Percentiles rank a stretch among this genome's conserved stretches.
Conservation (phyloP, 2,113 vertebrate genomes). For the Ivindomyrus marchei region DNA sequence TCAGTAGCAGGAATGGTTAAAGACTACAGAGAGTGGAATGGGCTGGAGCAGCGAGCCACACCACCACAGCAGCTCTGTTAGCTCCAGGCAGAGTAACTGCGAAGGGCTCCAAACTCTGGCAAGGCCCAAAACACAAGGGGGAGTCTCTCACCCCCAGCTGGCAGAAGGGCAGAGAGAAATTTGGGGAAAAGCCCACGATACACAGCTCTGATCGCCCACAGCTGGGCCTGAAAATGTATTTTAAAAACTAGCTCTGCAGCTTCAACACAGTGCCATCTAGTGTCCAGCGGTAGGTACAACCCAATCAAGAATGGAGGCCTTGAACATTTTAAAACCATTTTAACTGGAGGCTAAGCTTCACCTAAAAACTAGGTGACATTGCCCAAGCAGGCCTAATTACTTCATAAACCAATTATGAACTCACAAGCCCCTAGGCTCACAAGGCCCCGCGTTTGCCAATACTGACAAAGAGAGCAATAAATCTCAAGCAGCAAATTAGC, state of each 20-base stretch:
- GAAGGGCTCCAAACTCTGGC: background rate
- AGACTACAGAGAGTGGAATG: background rate
- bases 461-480: background rate
- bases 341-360: background rate
- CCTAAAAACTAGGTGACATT: background rate
- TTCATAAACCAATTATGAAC: background rate
- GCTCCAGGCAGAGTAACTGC: background rate
- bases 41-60: background rate
- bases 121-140: background rate
- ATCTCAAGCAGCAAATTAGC: background rate
- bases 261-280: conserved; percentile 1
- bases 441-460: background rate
- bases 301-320: background rate
- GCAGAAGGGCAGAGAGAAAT: background rate
- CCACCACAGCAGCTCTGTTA: background rate
- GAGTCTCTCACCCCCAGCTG: background rate
- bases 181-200: background rate
- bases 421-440: background rate
- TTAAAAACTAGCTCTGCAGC: background rate
- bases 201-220: background rate
- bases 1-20: background rate
- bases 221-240: background rate
- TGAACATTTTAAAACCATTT: background rate
- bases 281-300: background rate
- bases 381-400: background rate